Base-by-base conservation (phyloP, 1,140 invertebrate species). In the Apocrypta bakeri region DNA sequence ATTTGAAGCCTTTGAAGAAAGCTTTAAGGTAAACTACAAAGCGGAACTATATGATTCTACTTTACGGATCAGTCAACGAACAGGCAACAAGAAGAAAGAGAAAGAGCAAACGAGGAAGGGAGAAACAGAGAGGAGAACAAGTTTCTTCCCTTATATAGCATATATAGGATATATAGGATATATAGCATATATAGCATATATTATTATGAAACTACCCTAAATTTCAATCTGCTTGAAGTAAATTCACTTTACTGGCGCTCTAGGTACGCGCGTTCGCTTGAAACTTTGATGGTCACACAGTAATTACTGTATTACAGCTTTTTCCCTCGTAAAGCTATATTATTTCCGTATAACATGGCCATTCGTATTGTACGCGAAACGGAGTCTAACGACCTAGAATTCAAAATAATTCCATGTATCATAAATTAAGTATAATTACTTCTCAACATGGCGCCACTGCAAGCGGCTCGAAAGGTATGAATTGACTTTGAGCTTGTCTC, bases 221-320 rank as follows among this genome's bases (percentile, higher is more conserved):
- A 66, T 66, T 66, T 84, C 48, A 56, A 17, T 56, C 80, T 84
- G 74, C 82, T 75, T 61, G 42, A 78, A 78, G 78, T 84, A 84
- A 74, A 82, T 83, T 68, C 73, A 79, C 72, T 84, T 84, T 81
- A 85, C 68, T 79, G 63, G 68, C 63, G 79, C 75, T 64, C 83
- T 83, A 68, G 80, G 71, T 27, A 21, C 66, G 66, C 66, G 66
- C 25, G 66, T 12, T 14, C 63, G n/a, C 63, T 24, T 25, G 25
- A 66, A 84, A 86, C 83, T 85, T 86, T 85, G 85, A 86, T 85
- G 81, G 83, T 83, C 77, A 81, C 77, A 81, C 77, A 72, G 71
- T 83, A 86, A 85, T 85, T 81, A 83, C 84, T 84, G 75, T 78
- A 83, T 84, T 82, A 73, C 76, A 68, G 82, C 72, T 84, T 85